phyloP scores from a whole-genome alignment of 2,888 invertebrate species.

The Bruchidius siliquastri region DNA sequence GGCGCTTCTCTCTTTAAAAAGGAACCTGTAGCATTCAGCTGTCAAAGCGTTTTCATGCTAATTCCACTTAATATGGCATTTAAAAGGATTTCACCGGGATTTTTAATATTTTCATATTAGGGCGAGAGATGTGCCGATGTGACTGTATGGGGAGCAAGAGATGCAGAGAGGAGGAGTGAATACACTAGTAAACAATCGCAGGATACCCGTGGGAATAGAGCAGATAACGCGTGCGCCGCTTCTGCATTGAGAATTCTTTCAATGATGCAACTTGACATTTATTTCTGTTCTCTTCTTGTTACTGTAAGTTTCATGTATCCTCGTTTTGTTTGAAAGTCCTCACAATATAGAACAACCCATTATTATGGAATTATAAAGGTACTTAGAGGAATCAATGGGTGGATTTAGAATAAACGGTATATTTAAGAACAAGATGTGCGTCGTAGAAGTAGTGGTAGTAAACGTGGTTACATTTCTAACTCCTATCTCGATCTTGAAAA shows the following conservation, averaged over 20 bases:
- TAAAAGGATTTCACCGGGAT: slow-evolving; percentile 43
- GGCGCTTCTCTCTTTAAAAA: slow-evolving; percentile 34
- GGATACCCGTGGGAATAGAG: neutral
- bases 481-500: too few species aligned
- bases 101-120: slow-evolving; percentile 48
- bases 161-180: neutral
- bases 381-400: too few species aligned
- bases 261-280: neutral
- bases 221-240: neutral
- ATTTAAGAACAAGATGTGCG: too few species aligned
- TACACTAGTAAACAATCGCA: neutral
- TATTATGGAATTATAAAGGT: too few species aligned
- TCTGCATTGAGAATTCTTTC: neutral
- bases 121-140: slow-evolving; percentile 15
- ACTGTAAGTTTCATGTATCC: neutral
- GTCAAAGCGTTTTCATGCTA: slow-evolving; percentile 48
- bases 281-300: neutral
- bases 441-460: too few species aligned
- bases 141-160: neutral
- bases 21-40: slow-evolving; percentile 42
- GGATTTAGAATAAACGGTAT: too few species aligned
- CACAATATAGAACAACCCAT: too few species aligned
- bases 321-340: too few species aligned
- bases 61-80: slow-evolving; percentile 46
- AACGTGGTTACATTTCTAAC: too few species aligned